Conservation (phyloP, 2,888 invertebrate genomes). For the Rhagonycha lutea region DNA sequence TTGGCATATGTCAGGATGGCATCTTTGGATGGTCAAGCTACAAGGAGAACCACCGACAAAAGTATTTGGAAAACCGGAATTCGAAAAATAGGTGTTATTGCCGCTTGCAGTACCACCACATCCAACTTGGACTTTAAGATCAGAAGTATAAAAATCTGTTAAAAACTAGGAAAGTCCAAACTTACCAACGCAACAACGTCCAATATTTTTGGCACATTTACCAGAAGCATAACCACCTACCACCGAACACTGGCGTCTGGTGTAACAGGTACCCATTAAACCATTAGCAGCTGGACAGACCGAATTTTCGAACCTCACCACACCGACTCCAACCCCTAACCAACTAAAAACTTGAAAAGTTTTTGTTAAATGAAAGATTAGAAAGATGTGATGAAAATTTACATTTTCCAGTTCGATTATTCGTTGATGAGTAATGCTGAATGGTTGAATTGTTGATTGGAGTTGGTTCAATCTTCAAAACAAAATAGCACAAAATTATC, state of each 20-base stretch:
- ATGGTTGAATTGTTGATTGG: background rate
- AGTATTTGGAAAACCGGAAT: slow-evolving; percentile 74
- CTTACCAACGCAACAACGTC: slow-evolving; percentile 80
- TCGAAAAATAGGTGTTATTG: slow-evolving; percentile 85
- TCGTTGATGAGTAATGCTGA: background rate
- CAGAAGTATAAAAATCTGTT: background rate
- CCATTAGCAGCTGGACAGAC: slow-evolving; percentile 69
- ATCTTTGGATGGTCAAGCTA: slow-evolving; percentile 71
- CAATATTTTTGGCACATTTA: slow-evolving; percentile 71
- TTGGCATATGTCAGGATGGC: slow-evolving; percentile 71
- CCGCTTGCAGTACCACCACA: slow-evolving; percentile 73
- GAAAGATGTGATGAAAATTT: background rate
- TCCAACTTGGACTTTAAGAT: slow-evolving; percentile 66
- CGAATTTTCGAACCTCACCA: slow-evolving; percentile 77
- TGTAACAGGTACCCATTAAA: slow-evolving; percentile 76
- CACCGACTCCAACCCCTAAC: slow-evolving; percentile 51
- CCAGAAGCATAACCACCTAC: slow-evolving; percentile 75
- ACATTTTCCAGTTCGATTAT: background rate
- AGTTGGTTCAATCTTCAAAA: background rate
- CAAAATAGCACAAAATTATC: background rate
- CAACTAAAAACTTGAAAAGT: slow-evolving; percentile 12
- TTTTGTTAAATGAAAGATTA: background rate
- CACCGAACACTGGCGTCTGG: slow-evolving; percentile 73
- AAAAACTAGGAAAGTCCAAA: background rate
- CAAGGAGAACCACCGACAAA: slow-evolving; percentile 73